Conservation (phyloP, 37 sponge, comb jelly and placozoan species). For the Tethya wilhelma region DNA sequence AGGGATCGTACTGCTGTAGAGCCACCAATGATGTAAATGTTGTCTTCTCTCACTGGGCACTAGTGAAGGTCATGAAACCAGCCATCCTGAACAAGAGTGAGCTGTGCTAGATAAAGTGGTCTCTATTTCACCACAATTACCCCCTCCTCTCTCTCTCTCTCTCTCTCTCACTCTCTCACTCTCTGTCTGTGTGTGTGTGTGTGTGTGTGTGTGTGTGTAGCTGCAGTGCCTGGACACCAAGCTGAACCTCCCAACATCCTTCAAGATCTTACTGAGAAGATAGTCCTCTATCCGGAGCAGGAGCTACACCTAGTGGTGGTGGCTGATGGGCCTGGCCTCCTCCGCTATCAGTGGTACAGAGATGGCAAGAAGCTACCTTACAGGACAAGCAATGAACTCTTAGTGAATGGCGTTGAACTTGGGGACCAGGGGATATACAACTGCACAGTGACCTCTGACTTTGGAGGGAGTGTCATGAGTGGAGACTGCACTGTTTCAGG, state of each 20-base stretch:
- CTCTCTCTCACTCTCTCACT: too few relatives aligned
- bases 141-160: not conserved
- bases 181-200: too few relatives aligned
- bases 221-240: too few relatives aligned
- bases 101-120: not conserved
- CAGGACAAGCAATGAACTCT: slow-evolving; percentile 30
- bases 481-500: too few relatives aligned
- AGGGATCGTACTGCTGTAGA: slow-evolving; percentile 80
- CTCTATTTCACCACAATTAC: not conserved
- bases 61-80: slow-evolving; percentile 67
- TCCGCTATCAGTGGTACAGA: slow-evolving; percentile 82
- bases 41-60: slow-evolving; percentile 77
- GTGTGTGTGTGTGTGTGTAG: too few relatives aligned
- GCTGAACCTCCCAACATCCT: too few relatives aligned
- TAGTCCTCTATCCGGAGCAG: not conserved
- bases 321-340: slow-evolving; percentile 5
- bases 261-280: not conserved
- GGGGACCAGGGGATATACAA: slow-evolving; percentile 57
- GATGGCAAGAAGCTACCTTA: slow-evolving; percentile 46
- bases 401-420: slow-evolving; percentile 13
- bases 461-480: slow-evolving; percentile 64
- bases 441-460: slow-evolving; percentile 55
- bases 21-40: slow-evolving; percentile 64
- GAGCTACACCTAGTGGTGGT: slow-evolving; percentile 23
- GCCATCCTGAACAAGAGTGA: not conserved